Conservation (phyloP, 2,113 vertebrate genomes). For the Pipa parva region DNA sequence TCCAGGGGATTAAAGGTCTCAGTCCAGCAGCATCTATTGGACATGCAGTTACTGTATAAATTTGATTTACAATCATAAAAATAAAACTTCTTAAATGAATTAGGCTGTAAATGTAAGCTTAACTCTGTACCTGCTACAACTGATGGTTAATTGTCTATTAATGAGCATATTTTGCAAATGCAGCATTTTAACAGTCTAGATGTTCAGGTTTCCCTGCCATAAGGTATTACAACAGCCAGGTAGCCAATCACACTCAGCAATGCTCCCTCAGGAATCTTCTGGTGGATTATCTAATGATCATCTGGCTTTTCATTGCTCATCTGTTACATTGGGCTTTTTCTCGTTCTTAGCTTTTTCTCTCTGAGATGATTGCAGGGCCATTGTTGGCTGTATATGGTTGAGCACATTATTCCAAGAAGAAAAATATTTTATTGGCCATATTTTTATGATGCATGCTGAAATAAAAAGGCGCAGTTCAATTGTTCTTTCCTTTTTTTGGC, state of each 20-base stretch:
- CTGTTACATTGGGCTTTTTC: conserved; percentile 4
- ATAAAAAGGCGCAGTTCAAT: not conserved
- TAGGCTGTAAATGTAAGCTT: too few species aligned
- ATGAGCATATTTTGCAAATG: not conserved
- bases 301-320: conserved; percentile 1
- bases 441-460: not conserved
- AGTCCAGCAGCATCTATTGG: too few species aligned
- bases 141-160: too few species aligned
- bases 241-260: not conserved
- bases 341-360: not conserved
- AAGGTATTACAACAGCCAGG: conserved; percentile 8
- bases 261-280: conserved; percentile 1
- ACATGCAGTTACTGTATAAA: too few species aligned
- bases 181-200: not conserved
- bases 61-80: too few species aligned
- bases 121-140: too few species aligned
- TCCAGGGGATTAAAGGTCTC: too few species aligned
- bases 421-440: not conserved
- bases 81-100: too few species aligned
- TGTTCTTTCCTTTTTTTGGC: not conserved
- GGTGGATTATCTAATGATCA: conserved; percentile 22
- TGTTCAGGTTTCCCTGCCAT: not conserved
- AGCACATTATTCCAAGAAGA: not conserved
- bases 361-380: not conserved
- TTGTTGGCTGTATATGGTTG: not conserved